Evolutionary conservation across 2,888 invertebrate genomes (phyloP), one percentile per base, ranked within the genome.

Genomic region (Amblyteles armatorius): DNA sequence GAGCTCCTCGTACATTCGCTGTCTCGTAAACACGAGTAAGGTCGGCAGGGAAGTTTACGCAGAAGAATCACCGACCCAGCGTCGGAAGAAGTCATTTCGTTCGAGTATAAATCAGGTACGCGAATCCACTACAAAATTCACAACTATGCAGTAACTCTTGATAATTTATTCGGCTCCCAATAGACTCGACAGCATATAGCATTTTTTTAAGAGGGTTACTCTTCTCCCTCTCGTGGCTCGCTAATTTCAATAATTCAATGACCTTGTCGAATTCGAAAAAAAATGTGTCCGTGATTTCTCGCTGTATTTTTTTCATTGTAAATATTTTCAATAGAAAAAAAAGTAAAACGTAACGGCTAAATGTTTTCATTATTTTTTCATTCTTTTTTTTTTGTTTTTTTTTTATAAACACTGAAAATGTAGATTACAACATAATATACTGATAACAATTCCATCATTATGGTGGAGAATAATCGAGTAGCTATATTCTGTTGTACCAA

Each of bases 21-120:
- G n/a, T 13, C 26, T 57, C 57, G 57, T 13, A 4, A 57, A 26
- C 57, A 26, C 60, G 60, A 68, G 22, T 36, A 6, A 22, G 57
- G 44, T 69, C 69, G 40, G 57, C 19, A 40, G 22, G 55, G 72
- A 65, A 71, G 40, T 52, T 22, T 44, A 22, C 22, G 4, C 33
- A 55, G 50, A 33, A 33, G 40, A 36, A 48, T 29, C 72, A 50
- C 33, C 65, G 55, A 65, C 40, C 48, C 63, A 33, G 33, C 33
- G 7, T 44, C 48, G 57, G 22, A 44, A 55, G 69, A 76, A 48
- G 40, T 60, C 1, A 36, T 68, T 55, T 50, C 57, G 11, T 76
- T 26, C 90, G 92, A 89, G 89, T 89, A 89, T 88, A 93, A 93
- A 91, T 93, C 93, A 93, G 93, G 92, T 92, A 93, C 92, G 91